phyloP scores from a whole-genome alignment of 2,797 vertebrate genomes.

The Pseudochirops corinnae region DNA sequence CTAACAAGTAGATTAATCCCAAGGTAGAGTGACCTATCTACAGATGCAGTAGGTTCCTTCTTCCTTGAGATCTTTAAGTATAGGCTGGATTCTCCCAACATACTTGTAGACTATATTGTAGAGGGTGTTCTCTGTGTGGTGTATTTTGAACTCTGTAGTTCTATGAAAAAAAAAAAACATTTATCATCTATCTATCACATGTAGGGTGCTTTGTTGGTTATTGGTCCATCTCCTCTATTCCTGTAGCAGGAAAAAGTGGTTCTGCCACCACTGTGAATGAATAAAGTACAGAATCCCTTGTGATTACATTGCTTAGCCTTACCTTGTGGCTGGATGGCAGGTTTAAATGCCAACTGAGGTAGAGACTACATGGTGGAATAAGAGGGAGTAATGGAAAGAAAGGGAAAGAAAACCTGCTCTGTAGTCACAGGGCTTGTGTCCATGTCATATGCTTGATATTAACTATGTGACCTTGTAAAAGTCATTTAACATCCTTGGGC shows the following conservation, averaged over 20 bases:
- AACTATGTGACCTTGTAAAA: neutral
- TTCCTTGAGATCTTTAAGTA: neutral
- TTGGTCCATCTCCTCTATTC: neutral
- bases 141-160: neutral
- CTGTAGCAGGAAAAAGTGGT: slow-evolving; percentile 5
- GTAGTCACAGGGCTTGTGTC: neutral
- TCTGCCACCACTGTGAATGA: neutral
- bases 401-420: neutral
- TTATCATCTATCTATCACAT: neutral
- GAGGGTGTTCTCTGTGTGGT: neutral
- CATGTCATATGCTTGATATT: neutral
- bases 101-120: neutral
- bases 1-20: neutral
- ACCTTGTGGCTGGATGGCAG: neutral
- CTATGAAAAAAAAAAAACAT: neutral
- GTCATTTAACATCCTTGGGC: neutral
- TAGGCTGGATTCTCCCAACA: neutral
- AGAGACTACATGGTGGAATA: neutral
- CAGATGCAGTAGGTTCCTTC: neutral
- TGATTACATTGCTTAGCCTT: neutral
- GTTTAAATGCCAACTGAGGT: neutral
- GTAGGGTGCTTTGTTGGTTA: neutral
- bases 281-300: neutral
- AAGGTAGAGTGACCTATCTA: neutral
- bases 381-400: neutral